These are phyloP conservation scores for Dendrolimus kikuchii DNA, from an alignment of 1,140 invertebrate genomes.

Conservation along the genomic window DNA sequence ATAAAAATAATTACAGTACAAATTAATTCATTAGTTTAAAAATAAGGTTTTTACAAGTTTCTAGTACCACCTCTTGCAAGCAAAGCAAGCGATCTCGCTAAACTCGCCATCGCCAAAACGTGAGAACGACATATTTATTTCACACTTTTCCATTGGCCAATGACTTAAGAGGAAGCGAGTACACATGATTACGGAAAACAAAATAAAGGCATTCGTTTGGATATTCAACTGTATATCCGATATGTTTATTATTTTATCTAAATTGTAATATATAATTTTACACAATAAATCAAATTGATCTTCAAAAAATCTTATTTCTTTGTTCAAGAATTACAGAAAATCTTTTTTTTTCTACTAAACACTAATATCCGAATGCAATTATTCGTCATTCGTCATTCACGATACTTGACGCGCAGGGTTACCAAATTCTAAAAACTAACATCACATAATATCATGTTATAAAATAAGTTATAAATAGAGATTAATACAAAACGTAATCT, in stretches of 20 bases:
- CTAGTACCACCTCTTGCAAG: background rate
- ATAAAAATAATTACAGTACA: slow-evolving; percentile 25
- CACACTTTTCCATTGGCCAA: slow-evolving; percentile 25
- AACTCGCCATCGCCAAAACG: slow-evolving; percentile 19
- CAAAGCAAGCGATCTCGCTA: slow-evolving; percentile 10
- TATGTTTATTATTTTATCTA: background rate
- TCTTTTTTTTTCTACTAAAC: too few relatives aligned
- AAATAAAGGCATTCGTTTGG: slow-evolving; percentile 32
- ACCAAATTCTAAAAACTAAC: too few relatives aligned
- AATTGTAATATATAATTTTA: background rate
- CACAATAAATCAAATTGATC: too few relatives aligned
- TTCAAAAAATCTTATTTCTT: too few relatives aligned
- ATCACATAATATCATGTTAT: too few relatives aligned
- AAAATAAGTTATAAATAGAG: too few relatives aligned
- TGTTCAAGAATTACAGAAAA: too few relatives aligned
- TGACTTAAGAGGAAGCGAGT: slow-evolving; percentile 25
- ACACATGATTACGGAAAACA: slow-evolving; percentile 26
- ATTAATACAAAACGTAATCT: too few relatives aligned
- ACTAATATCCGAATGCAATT: too few relatives aligned
- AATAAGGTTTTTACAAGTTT: slow-evolving; percentile 15
- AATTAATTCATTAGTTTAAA: slow-evolving; percentile 48
- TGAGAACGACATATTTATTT: slow-evolving; percentile 36
- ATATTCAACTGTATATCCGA: slow-evolving; percentile 16
- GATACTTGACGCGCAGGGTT: too few relatives aligned
- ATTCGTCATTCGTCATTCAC: too few relatives aligned